Conservation (phyloP, 2,797 vertebrate genomes). For the Lagorchestes hirsutus region DNA sequence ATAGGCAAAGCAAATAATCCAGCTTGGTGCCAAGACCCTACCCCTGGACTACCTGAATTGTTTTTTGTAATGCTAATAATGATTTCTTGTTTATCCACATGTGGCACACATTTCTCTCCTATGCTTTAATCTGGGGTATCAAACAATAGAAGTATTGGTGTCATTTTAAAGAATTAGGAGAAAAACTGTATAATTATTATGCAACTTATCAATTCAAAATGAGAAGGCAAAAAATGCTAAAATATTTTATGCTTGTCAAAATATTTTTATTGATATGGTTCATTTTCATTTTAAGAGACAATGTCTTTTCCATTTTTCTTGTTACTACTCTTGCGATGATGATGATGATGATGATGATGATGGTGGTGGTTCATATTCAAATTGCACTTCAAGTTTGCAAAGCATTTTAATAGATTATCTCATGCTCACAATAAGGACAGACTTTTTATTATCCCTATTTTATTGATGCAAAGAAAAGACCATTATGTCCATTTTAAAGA, state of each 20-base stretch:
- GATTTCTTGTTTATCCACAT: constrained; percentile 40
- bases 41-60: constrained; percentile 1
- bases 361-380: constrained; percentile 27
- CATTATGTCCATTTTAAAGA: no score
- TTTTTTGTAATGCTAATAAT: constrained; percentile 24
- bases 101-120: constrained; percentile 3
- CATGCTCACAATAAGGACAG: no score
- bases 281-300: constrained; percentile 55
- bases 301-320: constrained; percentile 9
- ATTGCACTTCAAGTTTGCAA: no score
- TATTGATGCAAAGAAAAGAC: not conserved
- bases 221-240: constrained; percentile 52
- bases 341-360: constrained; percentile 41
- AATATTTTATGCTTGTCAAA: constrained; percentile 24
- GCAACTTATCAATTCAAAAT: constrained; percentile 34
- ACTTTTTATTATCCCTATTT: not conserved
- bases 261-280: constrained; percentile 41
- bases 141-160: not conserved
- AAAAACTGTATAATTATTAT: constrained; percentile 46
- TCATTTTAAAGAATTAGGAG: constrained; percentile 31
- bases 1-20: constrained; percentile 1
- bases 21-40: not conserved
- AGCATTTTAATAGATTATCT: no score
- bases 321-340: constrained; percentile 43
- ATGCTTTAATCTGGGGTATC: constrained; percentile 19